Percentiles rank a stretch among this genome's conserved stretches.
Evolutionary conservation across 2,113 vertebrate species (phyloP).

Genomic region (Notechis scutatus): DNA sequence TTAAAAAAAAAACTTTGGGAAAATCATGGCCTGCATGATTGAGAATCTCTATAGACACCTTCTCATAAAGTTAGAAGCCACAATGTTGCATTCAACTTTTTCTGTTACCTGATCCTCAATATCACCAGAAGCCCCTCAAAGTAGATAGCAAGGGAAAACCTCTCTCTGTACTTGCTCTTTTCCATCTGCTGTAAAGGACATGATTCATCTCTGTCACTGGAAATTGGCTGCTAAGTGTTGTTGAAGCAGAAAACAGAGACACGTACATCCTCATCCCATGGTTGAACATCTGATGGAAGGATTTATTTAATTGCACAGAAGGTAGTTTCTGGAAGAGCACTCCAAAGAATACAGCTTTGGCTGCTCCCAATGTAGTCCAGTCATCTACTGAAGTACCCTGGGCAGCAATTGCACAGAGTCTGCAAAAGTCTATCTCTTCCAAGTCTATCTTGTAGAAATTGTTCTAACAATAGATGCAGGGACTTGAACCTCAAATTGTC

Average conservation of each 20-base stretch:
- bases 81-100: too few relatives aligned
- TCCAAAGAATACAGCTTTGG: background rate
- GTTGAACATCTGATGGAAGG: conserved; percentile 27
- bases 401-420: background rate
- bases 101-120: background rate
- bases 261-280: conserved; percentile 28
- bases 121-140: background rate
- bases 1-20: too few relatives aligned
- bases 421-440: background rate
- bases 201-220: conserved; percentile 51
- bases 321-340: background rate
- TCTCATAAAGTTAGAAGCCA: too few relatives aligned
- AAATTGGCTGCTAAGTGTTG: conserved; percentile 54
- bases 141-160: conserved; percentile 45
- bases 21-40: too few relatives aligned
- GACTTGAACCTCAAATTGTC: background rate
- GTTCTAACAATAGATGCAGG: rapidly evolving
- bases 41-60: too few relatives aligned
- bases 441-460: background rate
- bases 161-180: conserved; percentile 49
- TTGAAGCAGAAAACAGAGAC: conserved; percentile 54
- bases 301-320: conserved; percentile 19
- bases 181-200: conserved; percentile 41
- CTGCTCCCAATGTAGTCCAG: background rate
- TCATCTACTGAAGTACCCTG: background rate